Evolutionary conservation across 1,140 invertebrate species (phyloP).

Genomic region (Linepithema humile): DNA sequence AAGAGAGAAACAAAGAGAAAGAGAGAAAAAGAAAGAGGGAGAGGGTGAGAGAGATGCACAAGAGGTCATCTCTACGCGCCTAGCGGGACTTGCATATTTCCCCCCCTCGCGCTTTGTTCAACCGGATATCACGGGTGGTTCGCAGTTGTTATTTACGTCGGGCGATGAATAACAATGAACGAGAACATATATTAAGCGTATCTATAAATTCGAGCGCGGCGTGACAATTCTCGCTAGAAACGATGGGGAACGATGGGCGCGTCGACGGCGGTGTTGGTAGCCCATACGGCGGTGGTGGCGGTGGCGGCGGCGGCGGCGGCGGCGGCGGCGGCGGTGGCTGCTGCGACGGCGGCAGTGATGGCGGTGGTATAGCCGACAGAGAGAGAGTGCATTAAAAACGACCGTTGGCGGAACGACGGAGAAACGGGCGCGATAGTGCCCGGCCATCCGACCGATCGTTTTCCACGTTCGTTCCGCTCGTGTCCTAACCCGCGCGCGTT

Average conservation of each 20-base stretch:
- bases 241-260: constrained; percentile 1
- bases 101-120: constrained; percentile 54
- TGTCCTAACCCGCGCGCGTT: constrained; percentile 29
- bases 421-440: constrained; percentile 40
- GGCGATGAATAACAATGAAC: constrained; percentile 75
- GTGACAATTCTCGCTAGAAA: constrained; percentile 63
- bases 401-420: constrained; percentile 26
- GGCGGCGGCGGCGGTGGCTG: background rate
- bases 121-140: constrained; percentile 62
- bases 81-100: constrained; percentile 38
- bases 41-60: background rate
- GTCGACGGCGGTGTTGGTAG: background rate
- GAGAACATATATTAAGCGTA: constrained; percentile 32
- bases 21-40: background rate
- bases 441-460: constrained; percentile 42
- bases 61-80: constrained; percentile 23
- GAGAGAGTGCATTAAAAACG: constrained; percentile 48
- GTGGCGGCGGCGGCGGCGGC: background rate
- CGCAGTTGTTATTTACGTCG: constrained; percentile 71
- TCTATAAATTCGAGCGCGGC: constrained; percentile 67
- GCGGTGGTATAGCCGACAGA: background rate
- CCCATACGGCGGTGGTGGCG: background rate
- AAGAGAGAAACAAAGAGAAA: constrained; percentile 1
- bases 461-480: constrained; percentile 30
- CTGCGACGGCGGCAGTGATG: background rate